Evolutionary conservation across 64 coral and sea anemone genomes (phyloP), one percentile per base, ranked within the genome.

Genomic region (Montipora cactus): DNA sequence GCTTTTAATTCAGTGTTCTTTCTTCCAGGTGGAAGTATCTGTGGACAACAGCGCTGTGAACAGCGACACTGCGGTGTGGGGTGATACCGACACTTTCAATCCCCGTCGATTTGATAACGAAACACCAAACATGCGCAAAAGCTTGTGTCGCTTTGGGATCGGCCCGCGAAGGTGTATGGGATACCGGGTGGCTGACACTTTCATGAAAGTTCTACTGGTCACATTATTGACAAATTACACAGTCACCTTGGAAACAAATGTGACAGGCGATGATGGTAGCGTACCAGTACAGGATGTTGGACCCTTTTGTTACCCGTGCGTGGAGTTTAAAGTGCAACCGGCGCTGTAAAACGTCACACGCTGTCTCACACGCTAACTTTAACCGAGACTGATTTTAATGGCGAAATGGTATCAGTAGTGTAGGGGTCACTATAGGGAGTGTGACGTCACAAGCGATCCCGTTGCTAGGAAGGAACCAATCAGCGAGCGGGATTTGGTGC

Each of bases 71-170:
- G 23, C 1, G 46, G 87, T 94, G 22, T 94, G 87, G 93, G 86
- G 77, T 37, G 70, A 94, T 47, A 47, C 68, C 11, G 28, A 94
- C 47, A 89, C 53, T 20, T 94, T 94, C 80, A 89, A 94, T 84
- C 87, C 93, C 6, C 93, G 80, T 66, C 78, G 93, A 73, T 89
- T 94, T 49, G 93, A 94, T n/a, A 61, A 89, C 79, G 87, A 94
- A 89, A 94, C 93, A 69, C 70, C 93, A 21, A 84, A 3, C 93
- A 94, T 94, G 79, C 93, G 93, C 45, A 94, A 67, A 89, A 94
- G 87, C 69, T 45, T 94, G 47, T 94, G 93, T 73, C 87, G 87
- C 37, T 94, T 89, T 46, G 93, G 93, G 16, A 94, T 84, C 49
- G 87, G 87, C 46, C 50, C 93, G 51, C 78, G 93, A 51, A 94